Percentiles rank a stretch among this genome's conserved stretches.
Conservation (phyloP, 2,797 vertebrate genomes). For the Poecilia gillii region DNA sequence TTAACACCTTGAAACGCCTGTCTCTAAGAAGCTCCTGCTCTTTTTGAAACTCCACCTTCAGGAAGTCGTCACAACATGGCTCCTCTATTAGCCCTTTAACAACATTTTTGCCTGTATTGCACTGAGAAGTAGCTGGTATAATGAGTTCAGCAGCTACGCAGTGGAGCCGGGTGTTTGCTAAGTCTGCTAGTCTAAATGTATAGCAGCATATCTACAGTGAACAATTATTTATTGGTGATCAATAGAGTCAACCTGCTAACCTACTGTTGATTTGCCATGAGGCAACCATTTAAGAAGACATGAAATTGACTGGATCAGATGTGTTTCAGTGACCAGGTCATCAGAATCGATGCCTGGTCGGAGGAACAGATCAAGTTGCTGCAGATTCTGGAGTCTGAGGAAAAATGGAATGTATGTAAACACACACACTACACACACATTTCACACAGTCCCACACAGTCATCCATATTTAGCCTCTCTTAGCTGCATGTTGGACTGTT, state of each 20-base stretch:
- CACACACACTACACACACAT: slow-evolving; percentile 9
- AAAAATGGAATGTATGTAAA: slow-evolving; percentile 56
- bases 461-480: not conserved
- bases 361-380: slow-evolving; percentile 73
- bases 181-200: too few species aligned
- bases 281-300: not conserved
- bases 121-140: too few species aligned
- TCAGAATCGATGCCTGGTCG: slow-evolving; percentile 70
- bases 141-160: too few species aligned
- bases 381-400: slow-evolving; percentile 63
- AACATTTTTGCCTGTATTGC: too few species aligned
- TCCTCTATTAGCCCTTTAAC: too few species aligned
- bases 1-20: too few species aligned
- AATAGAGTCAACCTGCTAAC: not conserved
- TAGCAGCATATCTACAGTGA: not conserved
- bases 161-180: too few species aligned
- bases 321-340: slow-evolving; percentile 75
- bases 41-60: too few species aligned
- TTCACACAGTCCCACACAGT: not conserved
- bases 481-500: too few species aligned
- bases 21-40: too few species aligned
- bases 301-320: not conserved
- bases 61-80: too few species aligned
- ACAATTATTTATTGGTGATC: not conserved
- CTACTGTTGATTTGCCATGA: too few species aligned